Evolutionary conservation across 1,140 invertebrate genomes (phyloP), one percentile per base, ranked within the genome.

Genomic region (Drosophila rufa): DNA sequence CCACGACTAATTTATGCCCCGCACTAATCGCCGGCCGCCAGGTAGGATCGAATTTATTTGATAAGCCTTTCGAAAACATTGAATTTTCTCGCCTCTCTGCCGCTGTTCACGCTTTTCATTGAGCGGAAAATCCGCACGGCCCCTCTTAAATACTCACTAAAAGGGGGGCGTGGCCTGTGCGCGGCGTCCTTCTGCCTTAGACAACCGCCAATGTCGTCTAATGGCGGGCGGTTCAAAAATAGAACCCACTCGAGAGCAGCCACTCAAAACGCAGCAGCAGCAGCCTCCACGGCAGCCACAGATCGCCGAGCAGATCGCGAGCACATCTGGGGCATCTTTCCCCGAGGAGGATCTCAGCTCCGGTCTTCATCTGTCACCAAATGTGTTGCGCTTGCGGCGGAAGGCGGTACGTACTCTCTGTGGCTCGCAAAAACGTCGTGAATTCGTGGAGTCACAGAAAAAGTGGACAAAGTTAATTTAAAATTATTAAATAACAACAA

Each of bases 171-270:
- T 91, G 85, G 86, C 65, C 62, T 68, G 53, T 15, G 15, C 14
- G 7, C 43, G 57, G 61, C 79, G 85, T 90, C 85, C 85, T 89
- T 85, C 81, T 79, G 80, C 58, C 51, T 75, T 79, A 74, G 80
- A 70, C 45, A 40, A 48, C 62, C 76, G 61, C 62, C 69, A 68
- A 66, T 66, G 75, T 62, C 50, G 75, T 87, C 83, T 91, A 85
- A 90, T 91, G 79, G 86, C 70, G 82, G 51, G 53, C 83, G 86
- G 19, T 75, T 78, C 91, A 92, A 80, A 92, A 92, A 92, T 92
- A 92, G 87, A 75, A 61, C 58, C 76, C 79, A 91, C 91, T 92
- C 91, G 74, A 86, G 82, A 86, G 79, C 76, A 58, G 80, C 87
- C 86, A 91, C 86, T 91, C 87, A 91, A 91, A 89, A 91, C 69